Base-by-base conservation (phyloP, 2,888 invertebrate species). In the Tryphoninae sp. region DNA sequence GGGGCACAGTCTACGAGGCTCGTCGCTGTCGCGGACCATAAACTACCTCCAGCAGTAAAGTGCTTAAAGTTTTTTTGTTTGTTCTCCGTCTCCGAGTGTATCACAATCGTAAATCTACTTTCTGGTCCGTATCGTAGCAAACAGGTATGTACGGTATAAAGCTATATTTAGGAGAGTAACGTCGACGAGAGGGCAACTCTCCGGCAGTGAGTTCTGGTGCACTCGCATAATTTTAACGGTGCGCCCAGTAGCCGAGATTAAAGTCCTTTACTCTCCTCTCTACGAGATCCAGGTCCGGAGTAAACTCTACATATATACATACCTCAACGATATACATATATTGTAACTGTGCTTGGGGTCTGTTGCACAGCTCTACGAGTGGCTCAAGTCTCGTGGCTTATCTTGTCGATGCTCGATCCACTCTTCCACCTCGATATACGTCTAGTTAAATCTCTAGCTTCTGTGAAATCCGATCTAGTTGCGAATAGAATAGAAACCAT, bases 191-290 rank as follows among this genome's bases (percentile, higher is more conserved):
- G 40, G 11, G 23, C 26, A 59, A 53, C 49, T 33, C 33, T 58
- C 51, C 61, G 78, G 78, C 78, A 53, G 64, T 61, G 71, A 78
- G 78, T 53, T 55, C 33, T 33, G 33, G 74, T 65, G 74, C 74
- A 78, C 78, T 81, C 74, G 81, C 78, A 81, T 78, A 75, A 81
- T 81, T 81, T 81, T 74, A 78, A 81, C 81, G 74, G 74, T 64
- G 59, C 74, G 45, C 58, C 74, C 69, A 62, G 74, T 71, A 53
- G 69, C 69, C 74, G 64, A 78, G 81, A 81, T 81, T 81, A 81
- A 78, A 74, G 78, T 81, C 74, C 74, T 81, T 69, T 51, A 13
- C 51, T 40, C 65, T 42, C 16, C 51, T 51, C 68, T 64, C 71
- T 71, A 49, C n/a, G 42, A 71, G 55, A 76, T 59, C 76, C 67